Base-by-base conservation (phyloP, 2,888 invertebrate species). In the Dynastes hyllus region DNA sequence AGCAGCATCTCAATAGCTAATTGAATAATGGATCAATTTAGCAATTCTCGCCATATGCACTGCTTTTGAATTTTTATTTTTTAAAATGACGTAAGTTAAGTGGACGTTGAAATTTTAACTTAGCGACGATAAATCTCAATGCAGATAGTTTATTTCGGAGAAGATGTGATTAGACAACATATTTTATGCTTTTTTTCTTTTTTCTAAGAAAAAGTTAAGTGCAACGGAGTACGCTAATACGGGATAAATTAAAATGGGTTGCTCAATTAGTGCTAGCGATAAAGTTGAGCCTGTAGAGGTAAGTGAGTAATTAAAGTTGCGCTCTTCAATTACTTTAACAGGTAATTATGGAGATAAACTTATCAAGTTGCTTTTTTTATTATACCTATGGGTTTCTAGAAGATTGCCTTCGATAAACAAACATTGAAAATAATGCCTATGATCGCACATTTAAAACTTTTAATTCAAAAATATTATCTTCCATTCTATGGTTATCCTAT, bases 251-350 rank as follows among this genome's bases (percentile, higher is more conserved):
- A 80, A 65, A 53, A 84, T 84, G 84, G 84, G 84, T 65, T 80
- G 79, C 11, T 75, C 78, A 32, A 50, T 83, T 51, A 83, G 83
- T 78, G 70, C 81, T 32, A 82, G 78, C 1, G 85, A 84, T n/a
- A 85, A 81, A 81, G 81, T 85, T 55, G 79, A 81, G 76, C 85
- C 86, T 45, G 80, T 80, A 76, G 84, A 84, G 81, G 86, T 85
- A 69, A 83, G 82, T 70, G 6, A 32, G 53, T 71, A 61, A 61
- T 58, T 75, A 58, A 78, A 70, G 37, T 78, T 58, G 11, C 9
- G 8, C 16, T 29, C 45, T 40, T 63, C 51, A 65, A 65, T 63
- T 78, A 58, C 27, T 16, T 16, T n/a, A n/a, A 37, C n/a, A 55
- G 22, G 32, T 55, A 58, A 71, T 55, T 58, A 40, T 22, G 22